phyloP scores from a whole-genome alignment of 1,140 invertebrate species.

The Steinernema khuongi region DNA sequence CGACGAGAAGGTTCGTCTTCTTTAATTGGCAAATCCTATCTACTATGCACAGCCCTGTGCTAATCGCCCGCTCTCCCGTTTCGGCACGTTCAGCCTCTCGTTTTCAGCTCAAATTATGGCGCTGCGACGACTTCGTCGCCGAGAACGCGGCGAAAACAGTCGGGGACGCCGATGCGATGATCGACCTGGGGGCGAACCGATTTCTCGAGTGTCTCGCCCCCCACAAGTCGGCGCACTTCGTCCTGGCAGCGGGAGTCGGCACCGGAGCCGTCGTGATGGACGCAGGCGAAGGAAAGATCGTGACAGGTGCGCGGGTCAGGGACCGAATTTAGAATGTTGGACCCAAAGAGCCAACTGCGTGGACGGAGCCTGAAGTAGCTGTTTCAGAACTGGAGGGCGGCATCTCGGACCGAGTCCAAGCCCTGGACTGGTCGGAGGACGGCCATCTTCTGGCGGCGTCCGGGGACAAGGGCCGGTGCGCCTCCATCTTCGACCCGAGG shows the following conservation, averaged over 20 bases:
- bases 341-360: no score
- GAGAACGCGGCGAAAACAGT: slow-evolving; percentile 15
- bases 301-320: slow-evolving; percentile 32
- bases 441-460: slow-evolving; percentile 37
- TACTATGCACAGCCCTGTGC: background rate
- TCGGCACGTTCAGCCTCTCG: background rate
- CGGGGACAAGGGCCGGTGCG: slow-evolving; percentile 42
- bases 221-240: slow-evolving; percentile 38
- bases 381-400: slow-evolving; percentile 31
- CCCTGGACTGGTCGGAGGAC: slow-evolving; percentile 41
- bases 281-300: slow-evolving; percentile 34
- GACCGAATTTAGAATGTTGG: no score
- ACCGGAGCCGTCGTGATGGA: slow-evolving; percentile 57
- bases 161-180: slow-evolving; percentile 11
- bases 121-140: slow-evolving; percentile 2
- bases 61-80: background rate
- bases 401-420: slow-evolving; percentile 32
- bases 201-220: slow-evolving; percentile 31
- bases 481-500: slow-evolving; percentile 41
- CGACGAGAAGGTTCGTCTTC: slow-evolving; percentile 55
- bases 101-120: slow-evolving; percentile 37
- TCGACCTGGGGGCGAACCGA: slow-evolving; percentile 22
- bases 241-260: slow-evolving; percentile 47
- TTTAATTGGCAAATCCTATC: background rate
- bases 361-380: background rate